Evolutionary conservation across 2,797 vertebrate genomes (phyloP).

Genomic region (Stomatorhinus walkeri): DNA sequence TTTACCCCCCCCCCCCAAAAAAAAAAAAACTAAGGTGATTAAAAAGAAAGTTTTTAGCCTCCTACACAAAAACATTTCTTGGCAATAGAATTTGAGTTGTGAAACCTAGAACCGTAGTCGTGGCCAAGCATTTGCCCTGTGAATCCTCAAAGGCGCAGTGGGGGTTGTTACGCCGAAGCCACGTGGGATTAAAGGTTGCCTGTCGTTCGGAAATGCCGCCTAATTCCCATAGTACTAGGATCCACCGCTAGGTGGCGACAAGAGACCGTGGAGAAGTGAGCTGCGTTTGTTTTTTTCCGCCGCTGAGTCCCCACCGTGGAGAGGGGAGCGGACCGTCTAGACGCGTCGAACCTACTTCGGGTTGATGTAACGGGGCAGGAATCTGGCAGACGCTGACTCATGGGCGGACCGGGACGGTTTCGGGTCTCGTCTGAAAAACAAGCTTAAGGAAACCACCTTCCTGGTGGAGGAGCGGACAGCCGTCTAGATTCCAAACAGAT

Average conservation of each 20-base stretch:
- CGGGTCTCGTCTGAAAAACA: slow-evolving; percentile 38
- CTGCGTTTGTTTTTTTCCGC: background rate
- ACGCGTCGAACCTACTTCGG: slow-evolving; percentile 32
- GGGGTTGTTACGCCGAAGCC: background rate
- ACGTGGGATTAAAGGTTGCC: background rate
- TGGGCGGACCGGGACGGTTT: slow-evolving; percentile 35
- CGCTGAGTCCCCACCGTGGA: background rate
- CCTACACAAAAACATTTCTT: slow-evolving; percentile 8
- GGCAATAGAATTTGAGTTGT: background rate
- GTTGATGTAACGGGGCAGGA: slow-evolving; percentile 41
- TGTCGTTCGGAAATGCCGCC: background rate
- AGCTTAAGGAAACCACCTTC: slow-evolving; percentile 38
- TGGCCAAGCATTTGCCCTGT: background rate
- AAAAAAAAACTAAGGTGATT: background rate
- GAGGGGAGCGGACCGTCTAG: slow-evolving; percentile 28
- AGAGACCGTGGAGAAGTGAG: background rate
- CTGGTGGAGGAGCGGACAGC: slow-evolving; percentile 23
- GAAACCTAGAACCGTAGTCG: background rate
- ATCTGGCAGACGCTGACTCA: slow-evolving; percentile 44
- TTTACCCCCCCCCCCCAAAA: background rate
- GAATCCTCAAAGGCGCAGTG: background rate
- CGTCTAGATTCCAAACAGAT: slow-evolving; percentile 41
- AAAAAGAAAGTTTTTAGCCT: background rate
- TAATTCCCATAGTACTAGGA: background rate
- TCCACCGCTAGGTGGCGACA: slow-evolving; percentile 22